These are phyloP conservation scores for Cerastoderma edule DNA, from an alignment of 2,888 invertebrate species.

Conservation along the genomic window DNA sequence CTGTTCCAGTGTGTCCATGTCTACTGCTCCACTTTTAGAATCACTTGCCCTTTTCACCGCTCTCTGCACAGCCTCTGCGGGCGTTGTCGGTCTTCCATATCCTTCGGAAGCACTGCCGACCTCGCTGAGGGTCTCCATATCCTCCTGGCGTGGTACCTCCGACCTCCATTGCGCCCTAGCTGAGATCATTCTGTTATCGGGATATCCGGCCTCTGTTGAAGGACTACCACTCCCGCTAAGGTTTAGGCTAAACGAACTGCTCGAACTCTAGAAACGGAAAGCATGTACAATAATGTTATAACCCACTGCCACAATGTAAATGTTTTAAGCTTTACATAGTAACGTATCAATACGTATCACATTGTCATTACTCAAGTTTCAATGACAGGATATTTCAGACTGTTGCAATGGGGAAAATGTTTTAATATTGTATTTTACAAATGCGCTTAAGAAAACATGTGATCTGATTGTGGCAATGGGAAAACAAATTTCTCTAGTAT, in stretches of 20 bases:
- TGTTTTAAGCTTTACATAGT: too few species aligned
- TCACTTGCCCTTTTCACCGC: constrained; percentile 47
- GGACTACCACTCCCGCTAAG: constrained; percentile 56
- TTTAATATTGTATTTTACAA: too few species aligned
- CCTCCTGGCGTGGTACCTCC: constrained; percentile 35
- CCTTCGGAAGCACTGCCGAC: constrained; percentile 4
- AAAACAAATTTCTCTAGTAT: too few species aligned
- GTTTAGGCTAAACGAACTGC: constrained; percentile 42
- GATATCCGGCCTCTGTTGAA: constrained; percentile 37
- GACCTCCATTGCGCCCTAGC: constrained; percentile 42
- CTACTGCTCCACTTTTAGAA: constrained; percentile 48
- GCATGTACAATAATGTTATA: background rate
- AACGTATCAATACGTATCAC: too few species aligned
- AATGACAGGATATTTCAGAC: too few species aligned
- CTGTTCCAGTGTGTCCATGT: constrained; percentile 66
- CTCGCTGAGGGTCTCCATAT: background rate
- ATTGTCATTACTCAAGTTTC: too few species aligned
- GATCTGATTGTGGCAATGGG: too few species aligned
- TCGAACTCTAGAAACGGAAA: constrained; percentile 8
- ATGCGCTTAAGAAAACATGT: too few species aligned
- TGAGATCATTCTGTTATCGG: constrained; percentile 40
- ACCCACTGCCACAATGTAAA: too few species aligned
- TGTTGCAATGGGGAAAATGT: too few species aligned
- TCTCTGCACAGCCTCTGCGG: constrained; percentile 50
- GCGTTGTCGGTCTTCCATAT: constrained; percentile 37